phyloP scores from a whole-genome alignment of 1,140 invertebrate species.

The Caenorhabditis latens region DNA sequence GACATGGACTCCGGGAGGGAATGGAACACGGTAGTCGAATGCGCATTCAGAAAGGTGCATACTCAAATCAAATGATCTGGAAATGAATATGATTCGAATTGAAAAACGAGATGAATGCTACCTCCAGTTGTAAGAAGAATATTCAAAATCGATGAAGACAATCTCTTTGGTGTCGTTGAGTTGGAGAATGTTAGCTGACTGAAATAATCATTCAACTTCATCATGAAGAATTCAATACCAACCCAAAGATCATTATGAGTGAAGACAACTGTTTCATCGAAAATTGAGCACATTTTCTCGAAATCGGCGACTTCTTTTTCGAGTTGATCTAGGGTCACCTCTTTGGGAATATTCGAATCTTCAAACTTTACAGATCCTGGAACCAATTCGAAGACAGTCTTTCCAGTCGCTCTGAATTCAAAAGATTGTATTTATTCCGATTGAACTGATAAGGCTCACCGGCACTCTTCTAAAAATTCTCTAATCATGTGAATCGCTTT shows the following conservation, averaged over 20 bases:
- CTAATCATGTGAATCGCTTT: neutral
- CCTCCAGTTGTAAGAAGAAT: conserved; percentile 34
- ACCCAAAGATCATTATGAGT: conserved; percentile 11
- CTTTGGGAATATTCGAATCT: neutral
- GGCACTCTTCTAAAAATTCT: conserved; percentile 8
- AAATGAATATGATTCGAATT: neutral
- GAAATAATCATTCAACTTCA: neutral
- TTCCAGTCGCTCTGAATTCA: neutral
- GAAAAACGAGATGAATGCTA: neutral
- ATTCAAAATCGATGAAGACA: conserved; percentile 28
- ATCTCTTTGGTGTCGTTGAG: conserved; percentile 25
- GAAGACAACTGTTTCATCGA: neutral
- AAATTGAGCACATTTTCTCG: conserved; percentile 4
- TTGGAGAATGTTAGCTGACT: conserved; percentile 8
- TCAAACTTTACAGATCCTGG: neutral
- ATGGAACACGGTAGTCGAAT: conserved; percentile 13
- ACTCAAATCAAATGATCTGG: conserved; percentile 10
- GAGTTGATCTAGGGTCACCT: neutral
- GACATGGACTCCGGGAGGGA: neutral
- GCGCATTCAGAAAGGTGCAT: conserved; percentile 10
- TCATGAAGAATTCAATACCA: too few relatives aligned
- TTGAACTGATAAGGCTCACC: neutral
- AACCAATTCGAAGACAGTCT: neutral
- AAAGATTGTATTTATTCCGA: neutral
- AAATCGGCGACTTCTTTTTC: neutral